Evolutionary conservation across 1,140 invertebrate species (phyloP).

Genomic region (Papilio dardanus): DNA sequence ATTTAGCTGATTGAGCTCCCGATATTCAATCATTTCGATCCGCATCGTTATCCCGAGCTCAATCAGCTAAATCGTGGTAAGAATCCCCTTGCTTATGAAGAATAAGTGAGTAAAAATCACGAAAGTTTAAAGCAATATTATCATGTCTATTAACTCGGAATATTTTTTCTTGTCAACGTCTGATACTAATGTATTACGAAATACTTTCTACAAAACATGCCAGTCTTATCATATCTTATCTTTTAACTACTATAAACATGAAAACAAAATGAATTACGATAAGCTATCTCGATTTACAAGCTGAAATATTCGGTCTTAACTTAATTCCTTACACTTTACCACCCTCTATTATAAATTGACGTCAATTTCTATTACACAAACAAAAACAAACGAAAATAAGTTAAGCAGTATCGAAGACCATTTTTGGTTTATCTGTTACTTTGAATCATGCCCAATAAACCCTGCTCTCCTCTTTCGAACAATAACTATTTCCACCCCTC

Average conservation of each 20-base stretch:
- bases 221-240: slow-evolving; percentile 6
- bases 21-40: too few species aligned
- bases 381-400: background rate
- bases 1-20: too few species aligned
- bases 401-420: background rate
- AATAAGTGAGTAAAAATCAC: too few species aligned
- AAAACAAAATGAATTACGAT: slow-evolving; percentile 20
- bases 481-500: background rate
- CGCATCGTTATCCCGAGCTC: too few species aligned
- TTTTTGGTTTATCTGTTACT: too few species aligned
- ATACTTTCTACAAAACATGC: background rate
- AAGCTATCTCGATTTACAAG: background rate
- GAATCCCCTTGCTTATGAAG: too few species aligned
- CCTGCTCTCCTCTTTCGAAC: background rate
- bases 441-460: background rate
- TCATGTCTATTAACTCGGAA: background rate
- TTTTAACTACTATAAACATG: slow-evolving; percentile 8
- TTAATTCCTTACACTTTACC: background rate
- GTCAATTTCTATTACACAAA: too few species aligned
- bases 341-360: background rate
- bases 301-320: background rate
- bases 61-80: too few species aligned
- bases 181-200: background rate
- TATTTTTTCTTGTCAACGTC: background rate
- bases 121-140: too few species aligned